Percentiles rank a stretch among this genome's conserved stretches.
phyloP scores from a whole-genome alignment of 2,888 invertebrate genomes.

The Cataglyphis livida region DNA sequence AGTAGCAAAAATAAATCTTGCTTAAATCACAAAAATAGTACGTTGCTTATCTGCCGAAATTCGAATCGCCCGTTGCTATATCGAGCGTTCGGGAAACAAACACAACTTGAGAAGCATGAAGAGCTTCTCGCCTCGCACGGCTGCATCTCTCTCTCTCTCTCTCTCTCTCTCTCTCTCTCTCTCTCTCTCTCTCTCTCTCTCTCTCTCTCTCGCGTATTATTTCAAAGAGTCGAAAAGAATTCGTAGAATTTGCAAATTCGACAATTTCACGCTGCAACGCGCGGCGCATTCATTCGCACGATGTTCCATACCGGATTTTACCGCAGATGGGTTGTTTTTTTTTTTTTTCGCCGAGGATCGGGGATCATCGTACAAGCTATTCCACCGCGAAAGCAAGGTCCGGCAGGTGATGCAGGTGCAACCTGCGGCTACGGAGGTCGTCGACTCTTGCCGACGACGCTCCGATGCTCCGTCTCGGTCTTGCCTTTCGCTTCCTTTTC shows the following conservation, averaged over 20 bases:
- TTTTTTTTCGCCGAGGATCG: conserved; percentile 60
- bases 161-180: background rate
- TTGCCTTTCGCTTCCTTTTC: conserved; percentile 39
- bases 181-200: background rate
- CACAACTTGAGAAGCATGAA: conserved; percentile 14
- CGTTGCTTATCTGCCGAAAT: conserved; percentile 33
- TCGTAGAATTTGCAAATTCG: conserved; percentile 42
- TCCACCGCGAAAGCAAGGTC: conserved; percentile 6
- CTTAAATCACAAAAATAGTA: conserved; percentile 21
- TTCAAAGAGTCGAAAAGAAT: conserved; percentile 5
- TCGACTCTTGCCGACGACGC: conserved; percentile 59
- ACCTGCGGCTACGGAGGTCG: conserved; percentile 69
- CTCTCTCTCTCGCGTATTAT: conserved; percentile 9
- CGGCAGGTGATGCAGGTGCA: conserved; percentile 74
- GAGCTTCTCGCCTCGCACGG: conserved; percentile 28
- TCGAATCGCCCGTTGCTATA: conserved; percentile 7
- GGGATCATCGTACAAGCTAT: conserved; percentile 55
- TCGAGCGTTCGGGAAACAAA: conserved; percentile 29
- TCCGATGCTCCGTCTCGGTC: conserved; percentile 40
- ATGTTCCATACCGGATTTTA: conserved; percentile 33
- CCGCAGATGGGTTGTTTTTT: conserved; percentile 62
- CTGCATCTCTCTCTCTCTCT: conserved; percentile 1
- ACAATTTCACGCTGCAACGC: conserved; percentile 53
- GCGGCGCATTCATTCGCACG: conserved; percentile 37
- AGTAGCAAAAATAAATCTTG: background rate